Percentiles rank a stretch among this genome's conserved stretches.
These are phyloP conservation scores for Malaclemys terrapin DNA, from an alignment of 2,113 vertebrate species.

Conservation along the genomic window DNA sequence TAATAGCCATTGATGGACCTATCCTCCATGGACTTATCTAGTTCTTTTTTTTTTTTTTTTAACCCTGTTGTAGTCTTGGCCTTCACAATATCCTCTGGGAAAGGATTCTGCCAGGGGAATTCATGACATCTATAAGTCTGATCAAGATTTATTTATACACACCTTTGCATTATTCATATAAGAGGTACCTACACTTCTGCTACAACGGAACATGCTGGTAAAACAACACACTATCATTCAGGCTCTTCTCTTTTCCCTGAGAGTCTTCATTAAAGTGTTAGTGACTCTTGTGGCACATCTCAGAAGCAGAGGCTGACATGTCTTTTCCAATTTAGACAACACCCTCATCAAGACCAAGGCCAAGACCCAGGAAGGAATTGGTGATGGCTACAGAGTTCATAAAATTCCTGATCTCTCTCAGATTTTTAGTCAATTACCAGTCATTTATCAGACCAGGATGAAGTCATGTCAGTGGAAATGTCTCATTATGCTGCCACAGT, in stretches of 20 bases:
- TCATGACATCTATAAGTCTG: background rate
- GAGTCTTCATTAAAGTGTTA: background rate
- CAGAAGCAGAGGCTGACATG: background rate
- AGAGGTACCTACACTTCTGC: background rate
- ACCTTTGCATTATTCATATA: background rate
- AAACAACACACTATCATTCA: background rate
- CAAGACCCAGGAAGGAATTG: background rate
- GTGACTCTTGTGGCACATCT: background rate
- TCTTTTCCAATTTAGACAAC: background rate
- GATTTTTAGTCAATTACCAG: background rate
- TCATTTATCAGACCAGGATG: background rate
- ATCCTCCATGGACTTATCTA: no score
- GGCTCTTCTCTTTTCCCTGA: background rate
- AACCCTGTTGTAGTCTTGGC: no score
- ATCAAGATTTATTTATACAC: background rate
- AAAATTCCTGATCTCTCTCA: background rate
- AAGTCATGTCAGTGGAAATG: background rate
- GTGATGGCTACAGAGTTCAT: background rate
- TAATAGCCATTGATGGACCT: no score
- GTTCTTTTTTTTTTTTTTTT: no score
- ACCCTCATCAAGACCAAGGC: background rate
- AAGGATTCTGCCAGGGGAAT: background rate
- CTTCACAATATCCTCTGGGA: no score
- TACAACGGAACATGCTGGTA: background rate
- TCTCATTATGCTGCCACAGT: background rate